Evolutionary conservation across 2,888 invertebrate species (phyloP), one percentile per base, ranked within the genome.

Genomic region (Cynaeus angustus): DNA sequence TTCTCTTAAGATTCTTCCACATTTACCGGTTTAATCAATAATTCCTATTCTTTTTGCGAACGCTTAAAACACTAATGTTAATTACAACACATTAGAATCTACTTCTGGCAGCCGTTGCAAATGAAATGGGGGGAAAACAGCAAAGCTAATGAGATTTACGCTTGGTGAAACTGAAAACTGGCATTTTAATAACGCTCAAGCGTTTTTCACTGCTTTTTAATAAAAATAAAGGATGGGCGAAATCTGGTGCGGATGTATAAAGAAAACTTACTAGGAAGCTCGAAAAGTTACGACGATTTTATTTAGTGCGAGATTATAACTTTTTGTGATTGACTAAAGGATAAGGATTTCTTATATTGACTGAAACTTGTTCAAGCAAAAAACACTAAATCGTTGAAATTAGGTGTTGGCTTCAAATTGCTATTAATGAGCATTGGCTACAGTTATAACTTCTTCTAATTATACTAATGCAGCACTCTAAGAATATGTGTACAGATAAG

Each of bases 101-200:
- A 46, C 46, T 46, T 46, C 13, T 28, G 10, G 30, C 52, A 52
- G 30, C 52, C 52, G 52, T 12, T 26, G 10, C 12, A 28, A 52
- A 52, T 52, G 10, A 52, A 52, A 52, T 30, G 41, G 12, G 30
- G 48, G 21, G 33, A 53, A 53, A 53, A 37, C 16, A 53, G 9
- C 13, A 55, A 53, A 53, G 16, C 16, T 53, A 53, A 53, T 53
- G 37, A 53, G 37, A 55, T 55, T 55, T 55, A 41, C 38, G 37
- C 21, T 14, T 7, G 16, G 7, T 55, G 55, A 16, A 55, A 55
- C 33, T 55, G 41, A 55, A 55, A 41, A 41, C 55, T 21, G 13
- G 33, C 30, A 37, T 53, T 53, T 53, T 8, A 53, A 53, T 53
- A 30, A 50, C 26, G 28, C 41, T 41, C 41, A 41, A 41, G 41